Evolutionary conservation across 2,888 invertebrate species (phyloP), one percentile per base, ranked within the genome.

Genomic region (Eupithecia dodoneata): DNA sequence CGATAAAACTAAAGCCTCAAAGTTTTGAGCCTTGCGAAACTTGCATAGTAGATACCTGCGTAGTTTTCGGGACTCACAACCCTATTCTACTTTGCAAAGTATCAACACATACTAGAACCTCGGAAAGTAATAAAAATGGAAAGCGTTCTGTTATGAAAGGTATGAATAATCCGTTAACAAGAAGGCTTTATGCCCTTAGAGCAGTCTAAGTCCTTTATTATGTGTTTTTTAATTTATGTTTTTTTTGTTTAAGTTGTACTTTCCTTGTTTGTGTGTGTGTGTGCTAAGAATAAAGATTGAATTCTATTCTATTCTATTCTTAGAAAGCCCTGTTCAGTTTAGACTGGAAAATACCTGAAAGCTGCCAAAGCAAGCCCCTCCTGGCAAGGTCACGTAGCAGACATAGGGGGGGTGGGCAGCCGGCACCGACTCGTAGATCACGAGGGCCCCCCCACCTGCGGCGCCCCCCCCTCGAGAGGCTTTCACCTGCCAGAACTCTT

Each of bases 401-500:
- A 99, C 98, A 91, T 99, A 99, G 63, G 99, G 99, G 82, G 98
- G 98, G 87, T 97, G 97, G 82, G 97, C 97, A 55, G 98, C 97
- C 49, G 98, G 98, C 83, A 99, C 98, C 4, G 98, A 98, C 95
- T 99, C 99, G 92, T 99, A 99, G 89, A 98, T 98, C 85, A 99
- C 98, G 85, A 98, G 96, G 41, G 98, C 98, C 87, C 98, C 97
- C 86, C 98, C 95, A 85, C 98, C 95, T 86, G 98, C 98, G 30
- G 91, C 90, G 75, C 93, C 83, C 49, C 92, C 92, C 6, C 98
- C 98, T 80, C 98, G 96, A 73, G 98, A 97, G 84, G 98, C 98
- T 94, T 99, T 99, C 98, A 98, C 98, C 95, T 99, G 98, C 99
- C 99, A 99, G 94, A 99, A 99, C 95, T 99, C 99, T 92, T 99